These are phyloP conservation scores for Eupithecia pulchellata DNA, from an alignment of 2,888 invertebrate genomes.

Conservation along the genomic window DNA sequence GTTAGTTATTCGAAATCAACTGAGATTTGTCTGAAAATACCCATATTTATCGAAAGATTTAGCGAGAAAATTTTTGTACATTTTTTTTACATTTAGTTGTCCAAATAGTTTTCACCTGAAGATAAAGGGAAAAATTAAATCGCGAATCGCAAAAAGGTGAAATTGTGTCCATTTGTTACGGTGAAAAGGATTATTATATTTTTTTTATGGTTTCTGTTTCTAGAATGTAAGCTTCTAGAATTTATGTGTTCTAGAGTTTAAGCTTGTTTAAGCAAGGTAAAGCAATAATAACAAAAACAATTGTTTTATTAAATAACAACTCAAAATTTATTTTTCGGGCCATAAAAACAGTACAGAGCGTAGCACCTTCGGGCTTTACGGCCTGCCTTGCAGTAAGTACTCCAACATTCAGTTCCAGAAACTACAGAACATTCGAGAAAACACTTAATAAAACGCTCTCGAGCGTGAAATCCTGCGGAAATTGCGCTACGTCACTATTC, in stretches of 20 bases:
- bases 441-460: slow-evolving; percentile 37
- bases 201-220: too few relatives aligned
- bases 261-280: too few relatives aligned
- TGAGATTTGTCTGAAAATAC: neutral
- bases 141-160: neutral
- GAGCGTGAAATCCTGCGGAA: slow-evolving; percentile 34
- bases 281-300: neutral
- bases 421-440: slow-evolving; percentile 37
- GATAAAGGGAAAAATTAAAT: neutral
- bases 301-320: neutral
- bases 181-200: too few relatives aligned
- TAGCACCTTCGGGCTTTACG: too few relatives aligned
- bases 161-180: neutral
- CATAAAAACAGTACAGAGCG: neutral
- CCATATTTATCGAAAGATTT: too few relatives aligned
- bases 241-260: too few relatives aligned
- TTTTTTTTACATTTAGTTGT: too few relatives aligned
- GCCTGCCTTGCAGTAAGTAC: neutral
- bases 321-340: neutral
- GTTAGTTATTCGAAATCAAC: neutral
- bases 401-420: slow-evolving; percentile 18
- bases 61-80: too few relatives aligned
- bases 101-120: neutral
- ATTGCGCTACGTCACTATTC: slow-evolving; percentile 36
- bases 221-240: too few relatives aligned